These are phyloP conservation scores for Thalassoma bifasciatum DNA, from an alignment of 2,113 vertebrate species.

Conservation along the genomic window DNA sequence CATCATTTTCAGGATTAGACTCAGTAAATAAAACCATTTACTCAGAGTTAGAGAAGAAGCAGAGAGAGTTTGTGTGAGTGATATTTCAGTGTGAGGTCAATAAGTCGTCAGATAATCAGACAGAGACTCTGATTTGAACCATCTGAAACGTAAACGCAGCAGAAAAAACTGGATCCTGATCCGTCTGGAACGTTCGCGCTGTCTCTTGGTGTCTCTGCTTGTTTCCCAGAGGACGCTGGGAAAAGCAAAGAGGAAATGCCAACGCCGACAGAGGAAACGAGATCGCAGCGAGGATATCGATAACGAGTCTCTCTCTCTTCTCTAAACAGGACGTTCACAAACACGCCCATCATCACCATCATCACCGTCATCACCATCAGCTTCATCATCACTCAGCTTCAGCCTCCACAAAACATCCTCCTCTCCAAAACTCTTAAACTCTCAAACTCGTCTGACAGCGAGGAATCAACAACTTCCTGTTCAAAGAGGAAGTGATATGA, in stretches of 20 bases:
- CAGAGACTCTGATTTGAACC: too few species aligned
- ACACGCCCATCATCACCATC: constrained; percentile 54
- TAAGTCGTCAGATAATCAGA: too few species aligned
- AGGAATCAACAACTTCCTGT: constrained; percentile 18
- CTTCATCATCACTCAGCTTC: constrained; percentile 5
- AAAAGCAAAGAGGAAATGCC: constrained; percentile 66
- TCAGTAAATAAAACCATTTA: too few species aligned
- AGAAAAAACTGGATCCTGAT: too few species aligned
- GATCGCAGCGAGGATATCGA: constrained; percentile 44
- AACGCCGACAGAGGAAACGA: constrained; percentile 41
- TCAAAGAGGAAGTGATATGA: constrained; percentile 5
- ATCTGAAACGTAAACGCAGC: too few species aligned
- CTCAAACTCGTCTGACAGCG: too few species aligned
- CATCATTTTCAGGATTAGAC: too few species aligned
- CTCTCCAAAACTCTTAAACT: too few species aligned
- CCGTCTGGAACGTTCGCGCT: too few species aligned
- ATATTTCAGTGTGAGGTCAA: too few species aligned
- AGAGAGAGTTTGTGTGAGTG: too few species aligned
- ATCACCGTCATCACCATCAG: not conserved
- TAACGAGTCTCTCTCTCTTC: constrained; percentile 33
- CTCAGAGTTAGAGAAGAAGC: too few species aligned
- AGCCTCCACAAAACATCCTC: constrained; percentile 7
- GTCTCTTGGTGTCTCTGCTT: not conserved
- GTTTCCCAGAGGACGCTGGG: not conserved
- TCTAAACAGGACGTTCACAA: constrained; percentile 65